phyloP scores from a whole-genome alignment of 1,140 invertebrate species.

The Chlorops oryzae region DNA sequence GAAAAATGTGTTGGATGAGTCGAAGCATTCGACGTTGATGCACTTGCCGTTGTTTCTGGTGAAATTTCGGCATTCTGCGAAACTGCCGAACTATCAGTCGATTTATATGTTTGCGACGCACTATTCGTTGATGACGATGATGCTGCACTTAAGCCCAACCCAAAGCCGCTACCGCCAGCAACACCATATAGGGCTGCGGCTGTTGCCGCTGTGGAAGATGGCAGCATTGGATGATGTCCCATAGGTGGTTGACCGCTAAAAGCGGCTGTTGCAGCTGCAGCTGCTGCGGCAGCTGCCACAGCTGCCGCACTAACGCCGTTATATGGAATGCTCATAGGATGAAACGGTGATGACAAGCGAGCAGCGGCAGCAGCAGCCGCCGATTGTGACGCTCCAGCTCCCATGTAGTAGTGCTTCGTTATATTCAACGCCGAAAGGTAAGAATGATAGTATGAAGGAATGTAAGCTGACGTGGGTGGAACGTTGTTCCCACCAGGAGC shows the following conservation, averaged over 20 bases:
- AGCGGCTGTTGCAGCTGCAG: constrained; percentile 24
- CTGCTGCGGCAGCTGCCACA: constrained; percentile 31
- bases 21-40: too few species aligned
- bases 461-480: constrained; percentile 28
- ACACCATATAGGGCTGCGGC: too few species aligned
- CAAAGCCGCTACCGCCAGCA: too few species aligned
- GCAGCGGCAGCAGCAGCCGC: constrained; percentile 18
- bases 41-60: constrained; percentile 18
- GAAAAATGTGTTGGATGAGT: constrained; percentile 20
- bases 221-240: not conserved
- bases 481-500: constrained; percentile 3
- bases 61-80: not conserved
- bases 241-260: constrained; percentile 23
- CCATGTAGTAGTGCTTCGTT: constrained; percentile 53
- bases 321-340: constrained; percentile 33
- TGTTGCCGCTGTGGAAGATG: not conserved
- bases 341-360: constrained; percentile 33
- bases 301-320: constrained; percentile 38
- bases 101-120: not conserved
- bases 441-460: constrained; percentile 44
- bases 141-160: not conserved
- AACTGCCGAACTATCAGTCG: not conserved
- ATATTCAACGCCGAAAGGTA: constrained; percentile 48
- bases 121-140: not conserved
- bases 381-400: constrained; percentile 37